Conservation (phyloP, 2,113 vertebrate genomes). For the Oryzias melastigma region DNA sequence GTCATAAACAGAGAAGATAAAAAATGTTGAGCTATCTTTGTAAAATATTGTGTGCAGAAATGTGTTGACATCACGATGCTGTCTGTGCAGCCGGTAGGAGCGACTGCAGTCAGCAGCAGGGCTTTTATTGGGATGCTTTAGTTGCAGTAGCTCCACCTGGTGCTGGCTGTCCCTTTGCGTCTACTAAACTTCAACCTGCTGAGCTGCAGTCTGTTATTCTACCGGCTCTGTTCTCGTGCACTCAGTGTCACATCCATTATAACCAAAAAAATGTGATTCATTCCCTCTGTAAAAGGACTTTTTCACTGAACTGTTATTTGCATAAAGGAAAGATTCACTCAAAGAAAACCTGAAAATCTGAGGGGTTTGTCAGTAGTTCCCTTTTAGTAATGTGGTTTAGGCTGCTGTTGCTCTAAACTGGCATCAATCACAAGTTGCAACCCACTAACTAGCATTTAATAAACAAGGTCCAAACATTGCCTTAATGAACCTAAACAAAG, state of each 20-base stretch:
- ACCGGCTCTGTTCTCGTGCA: constrained; percentile 1
- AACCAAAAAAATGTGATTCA: neutral
- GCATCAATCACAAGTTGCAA: no score
- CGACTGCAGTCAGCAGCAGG: constrained; percentile 11
- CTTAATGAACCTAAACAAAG: no score
- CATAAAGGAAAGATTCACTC: no score
- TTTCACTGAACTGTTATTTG: no score
- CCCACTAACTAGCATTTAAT: no score
- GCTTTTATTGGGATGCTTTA: constrained; percentile 30
- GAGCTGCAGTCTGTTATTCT: constrained; percentile 32
- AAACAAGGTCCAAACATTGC: no score
- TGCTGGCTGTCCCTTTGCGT: constrained; percentile 37
- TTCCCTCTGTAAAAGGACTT: neutral
- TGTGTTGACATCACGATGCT: neutral
- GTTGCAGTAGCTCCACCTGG: constrained; percentile 28
- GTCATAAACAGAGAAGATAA: neutral
- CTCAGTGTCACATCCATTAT: constrained; percentile 3
- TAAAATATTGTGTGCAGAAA: constrained; percentile 13
- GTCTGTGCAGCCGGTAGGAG: constrained; percentile 23
- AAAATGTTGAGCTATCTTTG: constrained; percentile 1
- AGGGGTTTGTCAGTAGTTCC: no score
- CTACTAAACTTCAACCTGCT: constrained; percentile 36
- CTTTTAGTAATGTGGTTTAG: no score
- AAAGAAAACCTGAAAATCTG: no score
- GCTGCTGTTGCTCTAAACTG: no score